Base-by-base conservation (phyloP, 1,140 invertebrate species). In the Zaprionus nigranus region DNA sequence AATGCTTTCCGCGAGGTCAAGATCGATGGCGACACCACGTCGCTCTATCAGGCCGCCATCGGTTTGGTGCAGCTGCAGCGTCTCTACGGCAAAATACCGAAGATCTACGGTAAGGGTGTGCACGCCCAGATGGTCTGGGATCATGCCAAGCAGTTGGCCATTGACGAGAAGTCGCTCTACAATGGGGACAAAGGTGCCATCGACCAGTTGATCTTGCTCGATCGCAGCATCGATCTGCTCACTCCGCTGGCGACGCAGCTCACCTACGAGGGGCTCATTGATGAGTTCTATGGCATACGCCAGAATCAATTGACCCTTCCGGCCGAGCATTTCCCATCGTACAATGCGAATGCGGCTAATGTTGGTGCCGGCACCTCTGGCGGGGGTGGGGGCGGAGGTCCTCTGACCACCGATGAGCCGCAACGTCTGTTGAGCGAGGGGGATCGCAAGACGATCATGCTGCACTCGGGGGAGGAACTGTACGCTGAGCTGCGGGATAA, bases 181-280 rank as follows among this genome's bases (percentile, higher is more conserved):
- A 94, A 92, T 24, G 77, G 70, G 3, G 91, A 91, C 38, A 92
- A 94, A 49, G 94, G 94, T 0, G 93, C 94, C 79, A 98, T 99
- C 28, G 98, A 99, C 92, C 97, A 97, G 92, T 94, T 99, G 9
- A 93, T 99, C 28, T 91, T 99, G 15, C 92, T 99, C 1, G 98
- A 99, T 94, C 94, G 99, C 36, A 96, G 95, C 59, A 95, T 99
- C 15, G 99, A 99, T 94, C 95, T 99, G 58, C 94, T 99, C 6
- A 97, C 97, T 36, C 97, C 98, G 4, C 93, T 99, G 72, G 95
- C 97, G 2, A 99, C 98, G 1, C 99, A 99, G 87, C 94, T 99
- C 17, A 99, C 98, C 1, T 99, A 99, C 92, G 98, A 99, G 93
- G 99, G 98, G 17, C 94, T 99, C 12, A 98, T 99, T 80, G 99